Base-by-base conservation (phyloP, 2,888 invertebrate species). In the Achlya flavicornis region DNA sequence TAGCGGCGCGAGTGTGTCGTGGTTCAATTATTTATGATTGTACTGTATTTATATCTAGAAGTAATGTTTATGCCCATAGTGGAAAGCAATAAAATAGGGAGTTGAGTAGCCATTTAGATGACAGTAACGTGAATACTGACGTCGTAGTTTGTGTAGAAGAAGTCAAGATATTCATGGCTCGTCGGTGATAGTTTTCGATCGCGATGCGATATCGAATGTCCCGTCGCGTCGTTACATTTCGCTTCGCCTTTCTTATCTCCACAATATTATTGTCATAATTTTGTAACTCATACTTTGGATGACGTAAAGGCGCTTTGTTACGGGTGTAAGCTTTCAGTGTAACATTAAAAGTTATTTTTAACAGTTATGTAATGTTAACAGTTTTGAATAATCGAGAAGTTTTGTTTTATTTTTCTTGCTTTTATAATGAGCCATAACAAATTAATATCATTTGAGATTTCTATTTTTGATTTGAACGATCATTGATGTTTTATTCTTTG, bases 161-260 rank as follows among this genome's bases (percentile, higher is more conserved):
- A 58, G 64, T 63, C 48, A 63, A 63, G 62, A 62, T 43, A 38
- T 63, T 63, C 64, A 58, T 64, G 41, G 58, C 32, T 14, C 46
- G 64, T 41, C 57, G 43, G 19, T 43, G 64, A 57, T 57, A 62
- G 64, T 60, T 68, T 66, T 66, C 66, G 63, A 68, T 68, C 63
- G 64, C 35, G 63, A 57, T 48, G 61, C 59, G 64, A 62, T 65
- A 64, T 64, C 66, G 59, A 62, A 62, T 66, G 61, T 64, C 63
- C 53, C 48, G 57, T 35, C 14, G 58, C 48, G 57, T 35, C 14
- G 58, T 41, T 57, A 62, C n/a, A 26, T 58, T 62, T 62, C 58
- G 57, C 57, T 58, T 35, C 35, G 58, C 33, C 58, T 58, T 58
- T 58, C 58, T 58, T 64, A 61, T 61, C 32, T 59, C 58, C 32